Evolutionary conservation across 2,797 vertebrate species (phyloP), one percentile per base, ranked within the genome.

Genomic region (Chiroxiphia lanceolata): DNA sequence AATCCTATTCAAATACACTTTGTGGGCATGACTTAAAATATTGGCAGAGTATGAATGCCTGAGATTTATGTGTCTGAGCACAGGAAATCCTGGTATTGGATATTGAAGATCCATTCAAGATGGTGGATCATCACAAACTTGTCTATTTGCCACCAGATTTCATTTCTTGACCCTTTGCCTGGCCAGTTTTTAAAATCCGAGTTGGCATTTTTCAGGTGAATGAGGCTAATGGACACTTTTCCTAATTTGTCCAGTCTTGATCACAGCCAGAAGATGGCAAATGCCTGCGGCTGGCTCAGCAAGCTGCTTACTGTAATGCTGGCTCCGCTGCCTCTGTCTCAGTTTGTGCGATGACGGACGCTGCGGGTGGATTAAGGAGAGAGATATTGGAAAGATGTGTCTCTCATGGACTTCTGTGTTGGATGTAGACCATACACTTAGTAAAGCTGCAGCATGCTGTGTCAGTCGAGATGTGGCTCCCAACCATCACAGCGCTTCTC

Each of bases 1-100:
- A 93, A 71, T 94, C 75, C 72, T 92, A n/a, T 75, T 94, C 71
- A 89, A 9, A 72, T 91, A 89, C 19, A 36, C 40, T 92, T 92
- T 93, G 72, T 67, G 72, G 54, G 57, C 47, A 83, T 56, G 68
- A 83, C 53, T 94, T 91, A 71, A 92, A 96, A 74, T 84, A 89
- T 42, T 95, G 88, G 80, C 88, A 68, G 78, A 51, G 75, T 57
- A 60, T 40, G 31, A 95, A 71, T 61, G 71, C 53, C 57, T 80
- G 75, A 90, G 71, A 81, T 91, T 64, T 89, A 44, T 63, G 44
- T 69, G 34, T 64, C 83, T 94, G 83, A 80, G 76, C 3, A 1
- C 81, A 89, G 78, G 93, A 92, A 89, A 92, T 89, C 75, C 53
- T 71, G 53, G 42, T 84, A 40, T 18, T 44, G 65, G 78, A 21